These are phyloP conservation scores for Anolis carolinensis DNA, from an alignment of 2,113 vertebrate genomes.

Conservation along the genomic window DNA sequence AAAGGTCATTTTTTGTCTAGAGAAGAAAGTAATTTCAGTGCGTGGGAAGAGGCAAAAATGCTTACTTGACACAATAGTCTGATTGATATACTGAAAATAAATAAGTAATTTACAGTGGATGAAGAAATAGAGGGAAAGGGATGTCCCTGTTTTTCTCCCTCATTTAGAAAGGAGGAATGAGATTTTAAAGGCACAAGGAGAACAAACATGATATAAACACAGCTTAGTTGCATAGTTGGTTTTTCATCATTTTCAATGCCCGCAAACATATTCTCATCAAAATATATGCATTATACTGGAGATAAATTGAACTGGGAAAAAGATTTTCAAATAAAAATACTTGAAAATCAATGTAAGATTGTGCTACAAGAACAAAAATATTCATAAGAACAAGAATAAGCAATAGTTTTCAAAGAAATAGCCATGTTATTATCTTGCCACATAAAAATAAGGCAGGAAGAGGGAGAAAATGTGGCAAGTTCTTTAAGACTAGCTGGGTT, in stretches of 20 bases:
- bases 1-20: not conserved
- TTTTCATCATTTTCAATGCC: not conserved
- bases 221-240: not conserved
- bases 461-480: too few relatives aligned
- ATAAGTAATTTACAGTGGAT: not conserved
- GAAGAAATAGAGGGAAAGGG: not conserved
- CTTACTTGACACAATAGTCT: not conserved
- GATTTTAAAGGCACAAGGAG: not conserved
- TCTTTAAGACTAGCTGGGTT: too few relatives aligned
- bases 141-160: too few relatives aligned
- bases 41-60: not conserved
- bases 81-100: constrained; percentile 4
- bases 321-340: not conserved
- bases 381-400: not conserved
- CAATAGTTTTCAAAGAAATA: too few relatives aligned
- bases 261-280: not conserved
- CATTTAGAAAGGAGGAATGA: not conserved
- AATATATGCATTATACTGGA: not conserved
- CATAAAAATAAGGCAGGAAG: too few relatives aligned
- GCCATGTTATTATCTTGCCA: too few relatives aligned
- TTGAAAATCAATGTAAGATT: not conserved
- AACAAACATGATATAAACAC: not conserved
- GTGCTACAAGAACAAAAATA: not conserved
- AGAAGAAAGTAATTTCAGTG: not conserved
- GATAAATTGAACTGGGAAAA: not conserved